Base-by-base conservation (phyloP, 2,113 vertebrate species). In the Sander vitreus region DNA sequence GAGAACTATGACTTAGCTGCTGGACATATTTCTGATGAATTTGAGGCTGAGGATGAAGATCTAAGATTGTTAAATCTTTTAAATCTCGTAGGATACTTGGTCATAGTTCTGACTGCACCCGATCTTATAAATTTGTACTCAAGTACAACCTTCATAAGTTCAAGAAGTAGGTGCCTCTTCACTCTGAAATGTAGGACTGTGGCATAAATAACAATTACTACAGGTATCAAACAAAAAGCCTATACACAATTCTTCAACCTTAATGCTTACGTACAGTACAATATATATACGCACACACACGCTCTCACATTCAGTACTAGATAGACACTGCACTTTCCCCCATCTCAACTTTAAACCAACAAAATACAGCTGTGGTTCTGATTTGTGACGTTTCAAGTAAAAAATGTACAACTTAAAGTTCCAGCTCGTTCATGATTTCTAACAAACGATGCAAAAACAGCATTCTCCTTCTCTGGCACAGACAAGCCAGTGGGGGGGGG, bases 331-430 rank as follows among this genome's bases (percentile, higher is more conserved):
- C 67, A 84, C 54, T 27, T 16, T 47, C 16, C 15, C 19, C 67
- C 85, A 82, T 83, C 84, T 83, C 77, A 82, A 78, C 84, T 85
- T 85, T 12, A 69, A 81, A 83, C 51, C 86, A 86, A 90, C 74
- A 65, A 80, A 80, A 92, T 85, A 87, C 87, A 86, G 89, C 85
- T 86, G 89, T 84, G 89, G 81, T 94, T 93, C 73, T 53, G 75
- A 91, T 90, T 89, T 47, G 75, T 76, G 72, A 88, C 82, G 90
- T 94, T 89, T 96, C 93, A 96, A 95, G 94, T 95, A 93, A 85
- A 94, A 94, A 82, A 70, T 94, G 69, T 80, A 91, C 53, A 85
- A 89, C 39, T 5, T 33, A 93, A 53, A 36, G 18, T 66, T 70
- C 71, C 75, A 60, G 57, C 23, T 75, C 36, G 1, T 80, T 70